phyloP scores from a whole-genome alignment of 2,888 invertebrate genomes.

The Nomada fabriciana region DNA sequence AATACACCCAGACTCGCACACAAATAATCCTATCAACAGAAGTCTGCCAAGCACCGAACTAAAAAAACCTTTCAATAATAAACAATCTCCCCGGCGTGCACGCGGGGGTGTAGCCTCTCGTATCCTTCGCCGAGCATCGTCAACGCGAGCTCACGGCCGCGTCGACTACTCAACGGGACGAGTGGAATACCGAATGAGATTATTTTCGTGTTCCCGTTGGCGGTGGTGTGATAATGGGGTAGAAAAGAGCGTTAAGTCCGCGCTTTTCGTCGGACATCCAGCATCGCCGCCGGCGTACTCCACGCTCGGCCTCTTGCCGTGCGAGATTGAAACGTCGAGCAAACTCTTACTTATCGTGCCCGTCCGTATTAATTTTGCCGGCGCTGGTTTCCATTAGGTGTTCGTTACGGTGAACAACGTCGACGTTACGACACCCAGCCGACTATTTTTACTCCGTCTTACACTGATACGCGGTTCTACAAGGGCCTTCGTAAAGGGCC shows the following conservation, averaged over 20 bases:
- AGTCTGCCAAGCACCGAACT: conserved; percentile 13
- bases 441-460: too few relatives aligned
- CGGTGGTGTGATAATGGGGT: conserved; percentile 46
- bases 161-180: conserved; percentile 73
- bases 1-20: background rate
- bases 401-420: conserved; percentile 7
- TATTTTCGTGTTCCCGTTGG: conserved; percentile 73
- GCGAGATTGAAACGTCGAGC: conserved; percentile 56
- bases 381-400: conserved; percentile 17
- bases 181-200: conserved; percentile 72
- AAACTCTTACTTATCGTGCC: conserved; percentile 59
- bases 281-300: conserved; percentile 1
- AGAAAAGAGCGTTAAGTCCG: conserved; percentile 31
- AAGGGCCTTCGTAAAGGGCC: too few relatives aligned
- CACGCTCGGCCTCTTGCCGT: background rate
- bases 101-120: conserved; percentile 17
- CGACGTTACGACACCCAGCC: background rate
- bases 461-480: too few relatives aligned
- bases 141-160: conserved; percentile 24
- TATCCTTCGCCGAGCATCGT: conserved; percentile 30
- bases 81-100: conserved; percentile 51
- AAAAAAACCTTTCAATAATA: conserved; percentile 46
- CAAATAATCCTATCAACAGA: background rate
- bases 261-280: conserved; percentile 26
- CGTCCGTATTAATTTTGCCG: conserved; percentile 48